Evolutionary conservation across 2,888 invertebrate genomes (phyloP).

Genomic region (Caenorhabditis japonica): DNA sequence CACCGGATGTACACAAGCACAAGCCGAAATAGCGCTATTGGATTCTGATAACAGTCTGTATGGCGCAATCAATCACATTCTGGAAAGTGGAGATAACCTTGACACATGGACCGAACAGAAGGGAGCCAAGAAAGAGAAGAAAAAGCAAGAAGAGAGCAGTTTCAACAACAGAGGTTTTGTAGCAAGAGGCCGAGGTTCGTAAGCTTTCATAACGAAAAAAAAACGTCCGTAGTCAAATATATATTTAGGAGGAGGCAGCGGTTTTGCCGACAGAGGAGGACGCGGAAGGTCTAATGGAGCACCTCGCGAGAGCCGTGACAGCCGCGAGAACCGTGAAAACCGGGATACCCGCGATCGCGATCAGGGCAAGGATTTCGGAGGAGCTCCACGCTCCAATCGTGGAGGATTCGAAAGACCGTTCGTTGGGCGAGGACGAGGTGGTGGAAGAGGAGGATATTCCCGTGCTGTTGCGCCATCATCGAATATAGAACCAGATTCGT

Average conservation of each 20-base stretch:
- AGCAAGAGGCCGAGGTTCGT: slow-evolving; percentile 50
- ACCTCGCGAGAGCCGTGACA: slow-evolving; percentile 33
- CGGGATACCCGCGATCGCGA: slow-evolving; percentile 6
- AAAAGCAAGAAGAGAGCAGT: slow-evolving; percentile 56
- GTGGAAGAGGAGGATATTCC: slow-evolving; percentile 54
- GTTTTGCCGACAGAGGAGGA: slow-evolving; percentile 46
- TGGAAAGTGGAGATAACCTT: slow-evolving; percentile 63
- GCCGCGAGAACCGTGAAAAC: slow-evolving; percentile 11
- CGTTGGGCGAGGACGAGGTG: slow-evolving; percentile 45
- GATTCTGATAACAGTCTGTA: slow-evolving; percentile 70
- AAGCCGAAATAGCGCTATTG: slow-evolving; percentile 72
- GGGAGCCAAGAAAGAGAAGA: slow-evolving; percentile 65
- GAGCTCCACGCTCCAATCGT: slow-evolving; percentile 25
- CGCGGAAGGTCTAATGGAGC: slow-evolving; percentile 52
- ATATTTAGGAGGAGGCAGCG: slow-evolving; percentile 25
- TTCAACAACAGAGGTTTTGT: slow-evolving; percentile 37
- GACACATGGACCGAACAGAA: slow-evolving; percentile 71
- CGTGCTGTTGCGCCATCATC: slow-evolving; percentile 46
- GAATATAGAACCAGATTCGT: slow-evolving; percentile 32
- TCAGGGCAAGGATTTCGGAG: slow-evolving; percentile 22
- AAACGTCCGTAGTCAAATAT: background rate
- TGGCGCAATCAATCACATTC: slow-evolving; percentile 67
- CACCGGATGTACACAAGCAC: slow-evolving; percentile 69
- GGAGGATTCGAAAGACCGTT: slow-evolving; percentile 49
- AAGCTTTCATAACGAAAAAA: background rate